phyloP scores from a whole-genome alignment of 2,797 vertebrate species.

The Sparidentex hasta region DNA sequence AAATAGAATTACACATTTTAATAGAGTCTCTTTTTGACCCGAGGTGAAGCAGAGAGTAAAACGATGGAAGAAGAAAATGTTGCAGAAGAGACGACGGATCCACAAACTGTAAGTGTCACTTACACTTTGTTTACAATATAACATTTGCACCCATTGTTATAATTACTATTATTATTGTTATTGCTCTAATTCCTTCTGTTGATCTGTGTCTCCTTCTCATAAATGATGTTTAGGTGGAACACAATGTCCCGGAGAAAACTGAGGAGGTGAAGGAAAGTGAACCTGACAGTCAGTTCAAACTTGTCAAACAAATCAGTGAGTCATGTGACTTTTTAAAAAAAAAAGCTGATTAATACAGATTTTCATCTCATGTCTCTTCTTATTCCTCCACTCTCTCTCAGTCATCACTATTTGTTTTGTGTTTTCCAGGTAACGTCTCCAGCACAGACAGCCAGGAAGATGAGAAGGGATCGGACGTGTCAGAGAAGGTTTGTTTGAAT shows the following conservation, averaged over 20 bases:
- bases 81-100: slow-evolving; percentile 27
- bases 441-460: slow-evolving; percentile 76
- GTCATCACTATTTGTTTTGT: not conserved
- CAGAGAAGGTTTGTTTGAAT: slow-evolving; percentile 42
- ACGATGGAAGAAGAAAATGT: slow-evolving; percentile 32
- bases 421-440: slow-evolving; percentile 74
- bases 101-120: slow-evolving; percentile 57
- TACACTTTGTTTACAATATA: not conserved
- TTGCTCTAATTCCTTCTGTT: not conserved
- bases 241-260: slow-evolving; percentile 11
- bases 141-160: not conserved
- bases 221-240: slow-evolving; percentile 55
- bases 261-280: slow-evolving; percentile 45
- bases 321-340: slow-evolving; percentile 18
- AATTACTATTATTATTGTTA: not conserved
- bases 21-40: slow-evolving; percentile 8
- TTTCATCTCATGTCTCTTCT: not conserved
- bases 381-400: not conserved
- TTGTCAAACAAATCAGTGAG: slow-evolving; percentile 79
- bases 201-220: slow-evolving; percentile 2
- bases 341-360: not conserved
- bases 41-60: slow-evolving; percentile 60
- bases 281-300: slow-evolving; percentile 44
- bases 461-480: slow-evolving; percentile 69
- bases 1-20: not conserved